Percentiles rank a stretch among this genome's conserved stretches.
phyloP scores from a whole-genome alignment of 2,888 invertebrate genomes.

The Syrista parreyssii region DNA sequence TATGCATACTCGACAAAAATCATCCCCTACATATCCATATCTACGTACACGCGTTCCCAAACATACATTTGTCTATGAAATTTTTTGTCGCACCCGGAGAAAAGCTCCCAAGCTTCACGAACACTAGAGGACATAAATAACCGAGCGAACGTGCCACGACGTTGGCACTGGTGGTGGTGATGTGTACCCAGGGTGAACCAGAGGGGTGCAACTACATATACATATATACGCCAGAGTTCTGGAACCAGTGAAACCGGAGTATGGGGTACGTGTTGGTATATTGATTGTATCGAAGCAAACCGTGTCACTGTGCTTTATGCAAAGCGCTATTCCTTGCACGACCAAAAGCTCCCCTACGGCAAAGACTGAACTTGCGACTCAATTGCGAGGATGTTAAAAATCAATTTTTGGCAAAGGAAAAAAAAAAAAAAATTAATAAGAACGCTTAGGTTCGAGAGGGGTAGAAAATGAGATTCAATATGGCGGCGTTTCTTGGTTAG shows the following conservation, averaged over 20 bases:
- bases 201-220: background rate
- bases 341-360: too few relatives aligned
- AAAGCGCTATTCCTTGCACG: slow-evolving; percentile 17
- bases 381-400: slow-evolving; percentile 20
- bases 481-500: too few relatives aligned
- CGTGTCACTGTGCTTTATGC: slow-evolving; percentile 46
- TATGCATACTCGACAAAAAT: too few relatives aligned
- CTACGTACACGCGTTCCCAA: too few relatives aligned
- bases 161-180: slow-evolving; percentile 10
- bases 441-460: background rate
- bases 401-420: background rate
- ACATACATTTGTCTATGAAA: background rate
- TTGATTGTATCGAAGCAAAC: slow-evolving; percentile 44
- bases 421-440: slow-evolving; percentile 7
- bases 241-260: background rate
- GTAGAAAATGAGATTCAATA: too few relatives aligned
- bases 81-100: background rate
- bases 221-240: background rate
- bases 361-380: slow-evolving; percentile 2
- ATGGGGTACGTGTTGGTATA: slow-evolving; percentile 35
- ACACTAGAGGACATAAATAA: slow-evolving; percentile 31
- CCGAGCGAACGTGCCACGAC: slow-evolving; percentile 23
- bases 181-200: background rate
- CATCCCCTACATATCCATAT: too few relatives aligned
- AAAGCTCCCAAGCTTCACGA: slow-evolving; percentile 13